Percentiles rank a stretch among this genome's conserved stretches.
Evolutionary conservation across 2,113 vertebrate species (phyloP).

Genomic region (Galeopterus variegatus): DNA sequence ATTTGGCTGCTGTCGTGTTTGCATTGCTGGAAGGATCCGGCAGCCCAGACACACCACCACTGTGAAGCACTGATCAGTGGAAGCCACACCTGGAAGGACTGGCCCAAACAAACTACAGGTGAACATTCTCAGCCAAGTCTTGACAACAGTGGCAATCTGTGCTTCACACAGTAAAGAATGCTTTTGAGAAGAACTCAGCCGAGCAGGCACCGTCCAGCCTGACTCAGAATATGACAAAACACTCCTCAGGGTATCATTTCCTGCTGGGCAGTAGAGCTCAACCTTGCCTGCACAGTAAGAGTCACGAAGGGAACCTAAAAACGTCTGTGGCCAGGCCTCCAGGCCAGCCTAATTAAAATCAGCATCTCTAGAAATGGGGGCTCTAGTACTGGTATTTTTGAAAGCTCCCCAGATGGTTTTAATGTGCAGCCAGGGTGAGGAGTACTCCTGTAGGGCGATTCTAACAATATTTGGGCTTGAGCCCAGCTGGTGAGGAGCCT

Average conservation of each 20-base stretch:
- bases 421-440: not conserved
- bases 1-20: fast-evolving
- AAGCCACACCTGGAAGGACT: not conserved
- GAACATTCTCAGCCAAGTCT: not conserved
- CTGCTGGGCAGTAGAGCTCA: not conserved
- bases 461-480: not conserved
- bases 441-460: not conserved
- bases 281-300: not conserved
- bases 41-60: not conserved
- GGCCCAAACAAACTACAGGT: not conserved
- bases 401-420: conserved; percentile 20
- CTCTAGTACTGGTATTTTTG: not conserved
- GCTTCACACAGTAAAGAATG: not conserved
- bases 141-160: not conserved
- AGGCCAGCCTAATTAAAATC: not conserved
- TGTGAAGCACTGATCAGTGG: not conserved
- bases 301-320: not conserved
- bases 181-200: not conserved
- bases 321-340: not conserved
- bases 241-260: not conserved
- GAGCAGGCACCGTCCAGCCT: not conserved
- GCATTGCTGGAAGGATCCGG: not conserved
- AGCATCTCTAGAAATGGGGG: not conserved
- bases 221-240: not conserved
- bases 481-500: not conserved